Percentiles rank a stretch among this genome's conserved stretches.
Conservation (phyloP, 2,797 vertebrate species). For the Acanthurus leucopareius region DNA sequence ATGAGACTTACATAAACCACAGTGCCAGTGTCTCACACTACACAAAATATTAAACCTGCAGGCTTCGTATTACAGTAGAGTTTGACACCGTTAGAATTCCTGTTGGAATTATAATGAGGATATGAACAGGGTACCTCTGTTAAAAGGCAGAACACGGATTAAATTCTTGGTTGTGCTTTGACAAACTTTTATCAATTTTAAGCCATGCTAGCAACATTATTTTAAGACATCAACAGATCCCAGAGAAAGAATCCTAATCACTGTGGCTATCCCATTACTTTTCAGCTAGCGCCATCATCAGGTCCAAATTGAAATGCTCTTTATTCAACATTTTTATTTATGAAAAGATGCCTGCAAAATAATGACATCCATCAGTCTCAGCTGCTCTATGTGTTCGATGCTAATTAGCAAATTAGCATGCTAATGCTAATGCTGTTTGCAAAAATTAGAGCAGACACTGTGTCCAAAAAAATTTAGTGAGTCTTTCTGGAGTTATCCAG, state of each 20-base stretch:
- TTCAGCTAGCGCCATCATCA: neutral
- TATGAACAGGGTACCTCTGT: neutral
- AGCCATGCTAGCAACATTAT: neutral
- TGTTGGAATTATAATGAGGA: neutral
- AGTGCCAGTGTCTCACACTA: slow-evolving; percentile 7
- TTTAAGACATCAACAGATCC: neutral
- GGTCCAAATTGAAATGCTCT: neutral
- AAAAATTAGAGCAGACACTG: neutral
- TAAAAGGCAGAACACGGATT: neutral
- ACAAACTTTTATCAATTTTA: neutral
- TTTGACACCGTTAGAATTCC: no score
- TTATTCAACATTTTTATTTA: neutral
- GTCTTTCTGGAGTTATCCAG: neutral
- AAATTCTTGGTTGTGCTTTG: neutral
- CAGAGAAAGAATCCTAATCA: neutral
- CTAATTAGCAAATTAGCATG: neutral
- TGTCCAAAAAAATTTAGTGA: neutral
- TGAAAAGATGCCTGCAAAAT: neutral
- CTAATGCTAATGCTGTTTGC: neutral
- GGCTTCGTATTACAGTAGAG: neutral
- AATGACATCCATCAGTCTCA: neutral
- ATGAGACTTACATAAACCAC: slow-evolving; percentile 46
- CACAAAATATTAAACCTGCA: slow-evolving; percentile 19
- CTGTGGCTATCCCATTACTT: neutral
- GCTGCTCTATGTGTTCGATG: neutral